Base-by-base conservation (phyloP, 2,113 vertebrate species). In the Macroglossus sobrinus region DNA sequence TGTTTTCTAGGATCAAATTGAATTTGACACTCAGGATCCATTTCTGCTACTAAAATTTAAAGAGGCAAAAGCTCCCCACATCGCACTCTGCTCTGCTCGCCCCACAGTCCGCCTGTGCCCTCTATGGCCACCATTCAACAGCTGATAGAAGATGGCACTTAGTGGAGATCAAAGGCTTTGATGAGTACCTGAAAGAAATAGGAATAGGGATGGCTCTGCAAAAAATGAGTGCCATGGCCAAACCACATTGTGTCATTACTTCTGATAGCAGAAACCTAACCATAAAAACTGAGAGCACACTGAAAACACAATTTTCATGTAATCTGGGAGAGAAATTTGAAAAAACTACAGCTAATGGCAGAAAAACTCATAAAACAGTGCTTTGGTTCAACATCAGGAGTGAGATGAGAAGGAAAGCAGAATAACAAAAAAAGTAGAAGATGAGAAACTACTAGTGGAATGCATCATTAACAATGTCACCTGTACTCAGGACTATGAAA, bases 151-250 rank as follows among this genome's bases (percentile, higher is more conserved):
- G 95, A 96, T 98, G 98, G 98, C 93, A 97, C 92, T 96, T 98
- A 53, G 0, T 96, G 68, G 98, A 98, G 63, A 98, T 98, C 94
- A 97, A 98, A 30, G 97, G 98, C 74, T 98, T 98, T 88, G 98
- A 98, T 0, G 98, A 99, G 0, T 98, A 98, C 38, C 98, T 98
- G 98, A 99, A 98, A 81, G 98, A 98, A 57, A 30, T 98, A 92
- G 98, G 98, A 19, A 22, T 1, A 35, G 66, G 35, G 5, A 69
- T 22, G 35, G 35, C 35, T 22, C 4, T 38, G 21, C 5, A 21
- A 35, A 38, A 12, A 69, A 69, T 38, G 66, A 35, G 66, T 22
- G 18, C 19, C 10, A 33, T 8, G 35, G 35, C 9, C 66, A 38
- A 38, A 38, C 66, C 66, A 12, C 19, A 38, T 11, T 24, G 66